Conservation (phyloP, 2,113 vertebrate genomes). For the Aldabrachelys gigantea region DNA sequence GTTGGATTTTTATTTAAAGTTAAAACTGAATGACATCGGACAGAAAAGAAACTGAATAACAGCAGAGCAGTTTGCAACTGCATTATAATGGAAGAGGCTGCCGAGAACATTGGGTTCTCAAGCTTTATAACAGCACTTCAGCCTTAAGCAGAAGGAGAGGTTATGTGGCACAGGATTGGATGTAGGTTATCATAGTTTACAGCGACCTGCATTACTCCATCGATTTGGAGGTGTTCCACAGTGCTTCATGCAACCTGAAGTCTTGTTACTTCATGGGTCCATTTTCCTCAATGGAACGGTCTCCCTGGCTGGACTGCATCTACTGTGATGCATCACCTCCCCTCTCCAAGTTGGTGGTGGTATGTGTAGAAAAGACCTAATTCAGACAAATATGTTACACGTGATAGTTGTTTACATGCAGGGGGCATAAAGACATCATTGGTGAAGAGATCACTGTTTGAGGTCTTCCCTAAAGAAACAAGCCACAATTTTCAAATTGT, state of each 20-base stretch:
- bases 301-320: not conserved
- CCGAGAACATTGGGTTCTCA: not conserved
- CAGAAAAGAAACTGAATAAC: not conserved
- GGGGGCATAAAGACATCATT: not conserved
- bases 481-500: not conserved
- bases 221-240: not conserved
- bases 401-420: not conserved
- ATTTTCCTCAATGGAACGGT: not conserved
- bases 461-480: not conserved
- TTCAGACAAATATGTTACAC: not conserved
- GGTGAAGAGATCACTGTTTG: not conserved
- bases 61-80: not conserved
- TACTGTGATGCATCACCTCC: not conserved
- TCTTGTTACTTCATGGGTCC: not conserved
- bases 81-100: not conserved
- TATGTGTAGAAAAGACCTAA: not conserved
- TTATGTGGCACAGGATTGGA: not conserved
- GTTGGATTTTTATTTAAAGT: conserved; percentile 7
- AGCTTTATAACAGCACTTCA: not conserved
- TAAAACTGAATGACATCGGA: not conserved
- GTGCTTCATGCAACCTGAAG: not conserved
- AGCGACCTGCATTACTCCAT: not conserved
- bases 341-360: not conserved
- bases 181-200: not conserved
- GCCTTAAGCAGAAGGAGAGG: not conserved